Percentiles rank a stretch among this genome's conserved stretches.
Conservation (phyloP, 2,797 vertebrate genomes). For the Pseudotriccus pelzelni region DNA sequence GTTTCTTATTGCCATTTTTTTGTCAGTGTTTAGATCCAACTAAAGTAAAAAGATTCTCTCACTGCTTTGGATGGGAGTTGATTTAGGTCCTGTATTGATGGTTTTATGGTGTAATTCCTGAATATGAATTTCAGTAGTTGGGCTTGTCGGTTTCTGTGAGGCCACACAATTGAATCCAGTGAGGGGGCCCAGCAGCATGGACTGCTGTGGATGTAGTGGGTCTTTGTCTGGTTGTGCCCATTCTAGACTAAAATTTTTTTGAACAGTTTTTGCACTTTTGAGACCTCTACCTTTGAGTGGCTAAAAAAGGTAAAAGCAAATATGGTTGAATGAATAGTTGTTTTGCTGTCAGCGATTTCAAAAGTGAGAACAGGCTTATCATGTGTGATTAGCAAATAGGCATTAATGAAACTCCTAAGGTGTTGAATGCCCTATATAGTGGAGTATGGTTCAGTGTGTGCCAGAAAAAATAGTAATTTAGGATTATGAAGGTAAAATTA, state of each 20-base stretch:
- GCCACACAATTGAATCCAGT: rapidly evolving
- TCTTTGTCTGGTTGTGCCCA: neutral
- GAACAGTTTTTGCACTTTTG: neutral
- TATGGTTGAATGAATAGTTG: neutral
- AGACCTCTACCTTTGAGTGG: neutral
- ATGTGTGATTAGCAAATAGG: neutral
- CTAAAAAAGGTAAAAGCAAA: neutral
- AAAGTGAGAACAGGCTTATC: neutral
- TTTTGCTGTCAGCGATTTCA: neutral
- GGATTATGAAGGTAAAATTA: neutral
- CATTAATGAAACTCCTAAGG: neutral
- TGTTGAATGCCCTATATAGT: neutral
- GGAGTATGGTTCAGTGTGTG: neutral
- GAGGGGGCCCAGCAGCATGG: neutral
- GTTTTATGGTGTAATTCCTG: neutral
- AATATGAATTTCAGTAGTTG: neutral
- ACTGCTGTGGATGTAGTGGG: neutral
- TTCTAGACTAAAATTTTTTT: neutral
- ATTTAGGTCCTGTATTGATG: neutral
- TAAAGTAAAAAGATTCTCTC: neutral
- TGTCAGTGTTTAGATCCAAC: neutral
- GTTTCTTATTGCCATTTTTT: neutral
- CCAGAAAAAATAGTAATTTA: neutral
- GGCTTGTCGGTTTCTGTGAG: neutral
- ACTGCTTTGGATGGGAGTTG: neutral